Conservation (phyloP, 2,113 vertebrate genomes). For the Toxostoma redivivum region DNA sequence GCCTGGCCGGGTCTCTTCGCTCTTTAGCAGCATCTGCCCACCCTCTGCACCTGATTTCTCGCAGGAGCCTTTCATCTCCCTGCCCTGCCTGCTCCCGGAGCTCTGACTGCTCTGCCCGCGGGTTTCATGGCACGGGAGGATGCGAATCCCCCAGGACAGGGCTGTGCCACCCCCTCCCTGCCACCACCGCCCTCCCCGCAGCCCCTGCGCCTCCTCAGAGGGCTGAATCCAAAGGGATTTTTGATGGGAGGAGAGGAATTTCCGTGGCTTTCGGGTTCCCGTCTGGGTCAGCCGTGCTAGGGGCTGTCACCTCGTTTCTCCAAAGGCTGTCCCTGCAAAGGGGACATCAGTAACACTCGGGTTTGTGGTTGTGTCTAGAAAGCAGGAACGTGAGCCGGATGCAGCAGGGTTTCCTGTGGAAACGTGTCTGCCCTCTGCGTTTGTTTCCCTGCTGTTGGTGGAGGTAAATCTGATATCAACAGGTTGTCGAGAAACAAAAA, state of each 20-base stretch:
- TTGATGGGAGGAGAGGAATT: neutral
- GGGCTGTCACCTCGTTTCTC: neutral
- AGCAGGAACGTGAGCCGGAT: neutral
- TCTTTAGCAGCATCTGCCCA: slow-evolving; percentile 48
- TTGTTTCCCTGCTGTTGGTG: neutral
- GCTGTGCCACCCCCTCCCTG: neutral
- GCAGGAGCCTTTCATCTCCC: slow-evolving; percentile 30
- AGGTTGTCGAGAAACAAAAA: neutral
- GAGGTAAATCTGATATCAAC: neutral
- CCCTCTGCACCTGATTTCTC: slow-evolving; percentile 57
- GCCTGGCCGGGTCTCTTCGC: slow-evolving; percentile 38
- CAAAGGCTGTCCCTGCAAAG: neutral
- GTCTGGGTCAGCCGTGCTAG: neutral
- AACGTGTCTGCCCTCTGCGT: neutral
- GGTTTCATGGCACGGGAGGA: neutral
- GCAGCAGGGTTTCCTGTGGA: neutral
- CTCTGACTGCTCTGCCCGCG: neutral
- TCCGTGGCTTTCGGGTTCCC: neutral
- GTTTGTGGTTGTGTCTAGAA: neutral
- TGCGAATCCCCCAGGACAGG: neutral
- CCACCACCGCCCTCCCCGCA: neutral
- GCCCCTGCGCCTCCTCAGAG: neutral
- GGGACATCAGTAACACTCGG: fast-evolving
- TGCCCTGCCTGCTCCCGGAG: neutral
- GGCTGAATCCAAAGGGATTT: neutral